Evolutionary conservation across 2,888 invertebrate species (phyloP).

Genomic region (Sinelater perroti): DNA sequence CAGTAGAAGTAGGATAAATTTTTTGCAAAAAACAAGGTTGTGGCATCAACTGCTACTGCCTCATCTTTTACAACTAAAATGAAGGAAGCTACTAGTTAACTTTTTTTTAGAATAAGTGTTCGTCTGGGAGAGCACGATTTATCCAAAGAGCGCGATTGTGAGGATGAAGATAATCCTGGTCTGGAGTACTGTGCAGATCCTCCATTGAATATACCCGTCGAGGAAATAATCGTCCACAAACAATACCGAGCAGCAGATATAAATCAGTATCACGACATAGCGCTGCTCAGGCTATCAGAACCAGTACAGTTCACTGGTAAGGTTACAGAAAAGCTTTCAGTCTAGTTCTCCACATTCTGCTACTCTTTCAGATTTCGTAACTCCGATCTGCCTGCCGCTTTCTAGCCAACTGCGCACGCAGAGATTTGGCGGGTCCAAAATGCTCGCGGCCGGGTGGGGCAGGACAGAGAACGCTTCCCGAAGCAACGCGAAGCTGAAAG

Average conservation of each 20-base stretch:
- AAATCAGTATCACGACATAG: constrained; percentile 76
- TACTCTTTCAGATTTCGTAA: constrained; percentile 62
- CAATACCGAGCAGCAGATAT: constrained; percentile 66
- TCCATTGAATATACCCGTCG: constrained; percentile 69
- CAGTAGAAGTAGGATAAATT: no score
- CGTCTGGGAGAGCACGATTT: constrained; percentile 76
- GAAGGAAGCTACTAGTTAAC: constrained; percentile 68
- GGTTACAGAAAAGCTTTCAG: constrained; percentile 49
- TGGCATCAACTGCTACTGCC: no score
- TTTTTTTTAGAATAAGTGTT: constrained; percentile 62
- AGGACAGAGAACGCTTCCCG: constrained; percentile 64
- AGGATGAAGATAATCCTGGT: constrained; percentile 53
- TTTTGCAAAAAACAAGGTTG: no score
- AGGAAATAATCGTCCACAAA: constrained; percentile 72
- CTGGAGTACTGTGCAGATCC: constrained; percentile 65
- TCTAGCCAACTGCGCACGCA: constrained; percentile 48
- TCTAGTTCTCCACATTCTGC: not conserved
- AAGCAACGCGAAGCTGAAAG: constrained; percentile 63
- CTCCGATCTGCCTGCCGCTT: constrained; percentile 66
- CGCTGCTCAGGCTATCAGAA: constrained; percentile 69
- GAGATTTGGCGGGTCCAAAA: constrained; percentile 58
- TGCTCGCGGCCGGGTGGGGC: constrained; percentile 73
- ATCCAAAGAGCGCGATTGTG: constrained; percentile 68
- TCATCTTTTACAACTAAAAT: no score
- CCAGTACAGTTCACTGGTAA: constrained; percentile 66